A percentile compares a stretch with the other conserved stretches of the same genome.
phyloP scores from a whole-genome alignment of 1,140 invertebrate species.

The Drosophila littoralis region DNA sequence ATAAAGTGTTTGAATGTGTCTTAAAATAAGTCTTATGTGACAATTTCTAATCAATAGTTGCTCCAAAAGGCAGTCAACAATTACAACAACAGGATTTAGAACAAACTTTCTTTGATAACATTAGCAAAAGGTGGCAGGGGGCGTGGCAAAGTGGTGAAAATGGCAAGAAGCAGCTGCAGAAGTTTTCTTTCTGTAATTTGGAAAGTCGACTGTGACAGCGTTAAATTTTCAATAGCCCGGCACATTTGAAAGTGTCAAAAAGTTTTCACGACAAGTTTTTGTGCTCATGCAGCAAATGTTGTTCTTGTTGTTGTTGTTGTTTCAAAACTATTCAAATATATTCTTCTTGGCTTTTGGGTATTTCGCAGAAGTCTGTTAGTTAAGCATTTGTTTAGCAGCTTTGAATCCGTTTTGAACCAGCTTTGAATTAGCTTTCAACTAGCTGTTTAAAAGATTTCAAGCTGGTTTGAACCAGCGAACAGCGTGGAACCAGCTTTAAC shows the following conservation, averaged over 20 bases:
- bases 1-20: too few species aligned
- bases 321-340: background rate
- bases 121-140: constrained; percentile 4
- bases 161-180: constrained; percentile 21
- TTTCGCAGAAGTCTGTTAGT: too few species aligned
- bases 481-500: too few species aligned
- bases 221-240: constrained; percentile 52
- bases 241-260: constrained; percentile 57
- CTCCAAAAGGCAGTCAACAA: background rate
- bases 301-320: constrained; percentile 25
- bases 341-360: too few species aligned
- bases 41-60: too few species aligned
- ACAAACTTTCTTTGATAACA: constrained; percentile 13
- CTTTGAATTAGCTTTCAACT: too few species aligned
- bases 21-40: too few species aligned
- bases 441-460: too few species aligned
- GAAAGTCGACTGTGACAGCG: constrained; percentile 42
- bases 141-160: constrained; percentile 9
- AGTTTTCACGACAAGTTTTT: constrained; percentile 41
- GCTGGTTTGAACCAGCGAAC: too few species aligned
- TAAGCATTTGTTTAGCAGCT: too few species aligned
- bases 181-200: constrained; percentile 41
- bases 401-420: too few species aligned
- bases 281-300: constrained; percentile 11
- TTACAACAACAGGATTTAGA: background rate